phyloP scores from a whole-genome alignment of 2,888 invertebrate species.

The Nephrocerus scutellatus region DNA sequence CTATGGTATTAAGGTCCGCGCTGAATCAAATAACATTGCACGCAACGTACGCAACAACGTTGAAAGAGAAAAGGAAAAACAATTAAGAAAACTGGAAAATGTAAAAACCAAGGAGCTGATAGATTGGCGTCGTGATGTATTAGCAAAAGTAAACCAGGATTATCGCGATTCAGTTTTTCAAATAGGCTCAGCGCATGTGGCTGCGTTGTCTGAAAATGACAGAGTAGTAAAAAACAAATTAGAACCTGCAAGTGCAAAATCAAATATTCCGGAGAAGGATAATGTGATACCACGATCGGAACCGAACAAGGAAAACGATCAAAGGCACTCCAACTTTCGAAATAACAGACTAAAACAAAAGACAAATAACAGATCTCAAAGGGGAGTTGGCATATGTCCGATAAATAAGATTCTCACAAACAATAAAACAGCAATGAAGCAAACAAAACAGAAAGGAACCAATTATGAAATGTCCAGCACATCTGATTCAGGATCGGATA shows the following conservation, averaged over 20 bases:
- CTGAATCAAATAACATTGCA: slow-evolving; percentile 57
- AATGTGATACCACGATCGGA: too few relatives aligned
- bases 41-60: slow-evolving; percentile 51
- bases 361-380: not conserved
- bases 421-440: too few relatives aligned
- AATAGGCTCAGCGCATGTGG: slow-evolving; percentile 38
- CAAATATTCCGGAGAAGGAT: too few relatives aligned
- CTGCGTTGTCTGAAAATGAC: slow-evolving; percentile 33
- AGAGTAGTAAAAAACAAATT: slow-evolving; percentile 12
- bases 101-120: slow-evolving; percentile 50
- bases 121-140: slow-evolving; percentile 48
- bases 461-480: too few relatives aligned
- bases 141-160: slow-evolving; percentile 44
- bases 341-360: not conserved
- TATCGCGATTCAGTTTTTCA: slow-evolving; percentile 37
- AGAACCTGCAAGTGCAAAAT: slow-evolving; percentile 1
- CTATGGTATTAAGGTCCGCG: slow-evolving; percentile 59
- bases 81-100: slow-evolving; percentile 49
- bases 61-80: slow-evolving; percentile 49
- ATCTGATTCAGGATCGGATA: too few relatives aligned
- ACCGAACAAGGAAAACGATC: slow-evolving; percentile 1
- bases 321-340: slow-evolving; percentile 5
- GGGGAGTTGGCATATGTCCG: too few relatives aligned
- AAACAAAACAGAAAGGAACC: too few relatives aligned
- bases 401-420: too few relatives aligned